Evolutionary conservation across 2,888 invertebrate species (phyloP), one percentile per base, ranked within the genome.

Genomic region (Agrotis ipsilon): DNA sequence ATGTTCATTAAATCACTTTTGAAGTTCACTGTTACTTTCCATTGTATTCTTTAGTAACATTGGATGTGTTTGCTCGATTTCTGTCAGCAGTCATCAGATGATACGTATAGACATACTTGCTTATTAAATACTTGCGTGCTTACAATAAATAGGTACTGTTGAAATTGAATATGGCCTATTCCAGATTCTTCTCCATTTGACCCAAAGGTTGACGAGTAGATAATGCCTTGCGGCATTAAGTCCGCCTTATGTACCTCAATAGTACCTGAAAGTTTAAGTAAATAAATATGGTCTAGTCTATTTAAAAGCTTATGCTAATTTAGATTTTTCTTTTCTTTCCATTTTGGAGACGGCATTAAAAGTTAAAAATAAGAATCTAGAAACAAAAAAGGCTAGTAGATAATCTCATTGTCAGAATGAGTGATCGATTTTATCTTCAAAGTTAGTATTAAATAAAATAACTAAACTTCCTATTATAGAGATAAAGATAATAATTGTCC

Each of bases 31-130:
- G 64, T 59, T 57, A 62, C 61, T 71, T 76, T 71, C 51, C 51
- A 51, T 51, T 60, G 21, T 66, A 58, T 69, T 67, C 54, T 71
- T 60, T 51, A 67, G 19, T 74, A 62, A 74, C 21, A 67, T 19
- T 39, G 18, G 67, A 69, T 14, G 45, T 52, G 57, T 64, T 18
- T 68, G 14, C 51, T 48, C n/a, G 11, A 55, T 14, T 61, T 27
- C 13, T 32, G 18, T 57, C 59, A 46, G 13, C n/a, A 49, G 43
- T 24, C 9, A n/a, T 16, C 6, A 7, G n/a, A 45, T 27, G 14
- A 32, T 18, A n/a, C 13, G 14, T 32, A 39, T 21, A 32, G 14
- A 21, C 2, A 32, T 21, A 5, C 5, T 43, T 19, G 9, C 3
- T 51, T 21, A 14, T 16, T 64, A 68, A 21, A 21, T 46, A 19